These are phyloP conservation scores for Apamea anceps DNA, from an alignment of 2,888 invertebrate species.

Conservation along the genomic window DNA sequence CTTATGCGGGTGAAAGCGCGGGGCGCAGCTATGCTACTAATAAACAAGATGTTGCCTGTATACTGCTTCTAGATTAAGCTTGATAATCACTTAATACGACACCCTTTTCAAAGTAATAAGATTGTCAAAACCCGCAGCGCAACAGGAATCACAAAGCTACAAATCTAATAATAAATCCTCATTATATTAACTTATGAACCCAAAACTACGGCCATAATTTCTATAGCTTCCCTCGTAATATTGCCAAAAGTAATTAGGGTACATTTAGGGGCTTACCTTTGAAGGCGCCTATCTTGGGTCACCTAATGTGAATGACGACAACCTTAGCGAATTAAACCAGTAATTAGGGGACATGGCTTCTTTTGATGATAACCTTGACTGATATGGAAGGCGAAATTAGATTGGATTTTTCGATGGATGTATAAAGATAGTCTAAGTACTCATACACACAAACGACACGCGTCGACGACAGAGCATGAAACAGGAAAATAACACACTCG, in stretches of 20 bases:
- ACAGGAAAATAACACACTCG: too few species aligned
- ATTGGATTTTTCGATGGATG: constrained; percentile 46
- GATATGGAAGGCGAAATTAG: constrained; percentile 34
- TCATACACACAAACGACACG: too few species aligned
- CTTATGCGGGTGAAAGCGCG: too few species aligned
- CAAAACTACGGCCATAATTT: constrained; percentile 39
- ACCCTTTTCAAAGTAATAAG: neutral
- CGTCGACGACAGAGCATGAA: too few species aligned
- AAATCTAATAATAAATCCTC: constrained; percentile 39
- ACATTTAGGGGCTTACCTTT: constrained; percentile 67
- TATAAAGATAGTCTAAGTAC: too few species aligned
- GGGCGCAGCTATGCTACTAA: too few species aligned
- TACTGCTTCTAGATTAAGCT: neutral
- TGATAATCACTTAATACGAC: neutral
- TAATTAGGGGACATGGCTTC: constrained; percentile 62
- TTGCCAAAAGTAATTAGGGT: constrained; percentile 71
- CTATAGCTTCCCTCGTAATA: constrained; percentile 53
- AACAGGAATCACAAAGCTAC: neutral
- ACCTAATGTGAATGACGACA: constrained; percentile 70
- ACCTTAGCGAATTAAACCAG: constrained; percentile 69
- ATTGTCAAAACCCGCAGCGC: neutral
- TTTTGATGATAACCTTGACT: constrained; percentile 47
- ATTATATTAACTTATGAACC: constrained; percentile 32
- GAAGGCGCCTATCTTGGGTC: constrained; percentile 72
- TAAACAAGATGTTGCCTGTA: too few species aligned